phyloP scores from a whole-genome alignment of 2,113 vertebrate species.

The Microcebus griseorufus region DNA sequence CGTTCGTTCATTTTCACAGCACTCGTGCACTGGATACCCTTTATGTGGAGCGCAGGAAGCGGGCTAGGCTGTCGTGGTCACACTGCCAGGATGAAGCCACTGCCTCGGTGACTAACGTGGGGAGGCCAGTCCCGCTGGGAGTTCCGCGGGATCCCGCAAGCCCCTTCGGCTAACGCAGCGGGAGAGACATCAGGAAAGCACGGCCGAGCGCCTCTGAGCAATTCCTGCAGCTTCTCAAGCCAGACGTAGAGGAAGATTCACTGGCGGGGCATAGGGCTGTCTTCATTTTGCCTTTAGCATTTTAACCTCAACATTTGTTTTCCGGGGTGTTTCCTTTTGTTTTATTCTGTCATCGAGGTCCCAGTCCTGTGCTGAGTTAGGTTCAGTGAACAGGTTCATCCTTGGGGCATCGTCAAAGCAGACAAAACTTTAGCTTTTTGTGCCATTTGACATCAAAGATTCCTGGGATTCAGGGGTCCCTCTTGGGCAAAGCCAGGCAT shows the following conservation, averaged over 20 bases:
- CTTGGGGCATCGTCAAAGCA: no score
- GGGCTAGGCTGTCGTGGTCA: no score
- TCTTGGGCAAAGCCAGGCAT: not conserved
- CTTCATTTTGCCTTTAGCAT: not conserved
- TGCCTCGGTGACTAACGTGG: not conserved
- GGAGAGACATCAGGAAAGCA: not conserved
- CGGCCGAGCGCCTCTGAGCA: accelerated
- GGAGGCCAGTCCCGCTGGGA: not conserved
- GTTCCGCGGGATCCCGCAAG: accelerated
- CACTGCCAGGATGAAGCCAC: not conserved
- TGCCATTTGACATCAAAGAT: no score
- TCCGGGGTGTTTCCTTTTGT: not conserved
- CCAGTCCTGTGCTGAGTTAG: not conserved
- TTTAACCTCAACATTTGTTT: not conserved
- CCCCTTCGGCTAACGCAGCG: accelerated
- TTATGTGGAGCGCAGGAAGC: not conserved
- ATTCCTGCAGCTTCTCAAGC: not conserved
- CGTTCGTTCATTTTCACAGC: not conserved
- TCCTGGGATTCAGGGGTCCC: not conserved
- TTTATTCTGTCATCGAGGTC: not conserved
- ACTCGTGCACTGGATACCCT: accelerated
- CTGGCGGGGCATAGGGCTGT: not conserved
- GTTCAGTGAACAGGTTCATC: not conserved
- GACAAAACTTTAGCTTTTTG: not conserved
- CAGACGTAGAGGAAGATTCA: no score